These are phyloP conservation scores for Drosophila antonietae DNA, from an alignment of 2,888 invertebrate species.

Conservation along the genomic window DNA sequence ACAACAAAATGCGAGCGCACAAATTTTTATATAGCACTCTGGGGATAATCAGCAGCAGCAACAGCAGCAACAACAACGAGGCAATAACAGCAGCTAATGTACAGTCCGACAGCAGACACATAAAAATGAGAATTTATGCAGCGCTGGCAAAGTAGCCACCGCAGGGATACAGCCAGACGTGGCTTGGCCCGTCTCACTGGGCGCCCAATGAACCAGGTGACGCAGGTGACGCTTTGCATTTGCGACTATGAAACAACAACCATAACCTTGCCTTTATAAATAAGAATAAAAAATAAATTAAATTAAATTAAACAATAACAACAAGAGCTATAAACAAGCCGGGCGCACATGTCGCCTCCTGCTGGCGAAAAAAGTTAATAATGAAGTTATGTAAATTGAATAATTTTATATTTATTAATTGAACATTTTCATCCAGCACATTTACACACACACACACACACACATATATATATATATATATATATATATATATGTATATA, in stretches of 20 bases:
- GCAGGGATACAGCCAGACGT: slow-evolving; percentile 37
- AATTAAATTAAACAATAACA: slow-evolving; percentile 31
- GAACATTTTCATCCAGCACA: slow-evolving; percentile 40
- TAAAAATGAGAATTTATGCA: slow-evolving; percentile 76
- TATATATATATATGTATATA: too few relatives aligned
- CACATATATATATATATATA: background rate
- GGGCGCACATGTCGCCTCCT: slow-evolving; percentile 57
- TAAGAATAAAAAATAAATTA: slow-evolving; percentile 7
- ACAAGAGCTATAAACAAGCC: slow-evolving; percentile 51
- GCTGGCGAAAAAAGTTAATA: slow-evolving; percentile 58
- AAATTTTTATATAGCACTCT: slow-evolving; percentile 74
- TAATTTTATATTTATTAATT: slow-evolving; percentile 67
- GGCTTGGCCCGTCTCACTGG: slow-evolving; percentile 17
- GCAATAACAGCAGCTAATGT: slow-evolving; percentile 58
- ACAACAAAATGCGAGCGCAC: slow-evolving; percentile 53
- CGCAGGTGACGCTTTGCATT: slow-evolving; percentile 74
- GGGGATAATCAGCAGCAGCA: slow-evolving; percentile 65
- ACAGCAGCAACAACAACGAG: slow-evolving; percentile 35
- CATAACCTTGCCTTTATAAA: slow-evolving; percentile 28
- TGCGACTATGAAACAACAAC: slow-evolving; percentile 50
- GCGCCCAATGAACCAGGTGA: slow-evolving; percentile 54
- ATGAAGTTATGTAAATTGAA: slow-evolving; percentile 74
- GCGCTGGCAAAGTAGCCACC: slow-evolving; percentile 59
- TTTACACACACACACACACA: slow-evolving; percentile 32
- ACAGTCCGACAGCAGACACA: slow-evolving; percentile 72